Evolutionary conservation across 2,888 invertebrate species (phyloP), one percentile per base, ranked within the genome.

Genomic region (Daptonema setosum): DNA sequence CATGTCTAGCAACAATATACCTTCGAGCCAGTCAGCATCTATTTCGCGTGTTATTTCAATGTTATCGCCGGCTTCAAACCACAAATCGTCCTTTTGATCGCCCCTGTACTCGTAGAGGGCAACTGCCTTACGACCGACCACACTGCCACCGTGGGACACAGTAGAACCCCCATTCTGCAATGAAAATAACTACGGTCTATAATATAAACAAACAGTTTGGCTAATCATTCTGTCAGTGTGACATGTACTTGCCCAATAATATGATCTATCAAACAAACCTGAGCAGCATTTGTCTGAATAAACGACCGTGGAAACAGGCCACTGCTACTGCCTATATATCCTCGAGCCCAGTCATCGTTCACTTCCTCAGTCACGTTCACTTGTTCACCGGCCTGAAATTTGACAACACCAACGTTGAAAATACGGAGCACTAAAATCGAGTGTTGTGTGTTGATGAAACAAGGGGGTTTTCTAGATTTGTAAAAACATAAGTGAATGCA

Each of bases 371-470:
- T 24, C 54, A 57, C 57, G 3, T 35, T 25, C 8, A 57, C 48
- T 22, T 47, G 45, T 2, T 57, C 57, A 28, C 57, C 57, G 20
- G 53, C 53, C 41, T 47, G n/a, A 29, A 22, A 54, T 2, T 26
- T 53, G 2, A 30, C 22, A 50, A 20, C 28, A 2, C 28, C 20
- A 17, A 25, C 22, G 17, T 8, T 5, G 2, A 17, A 5, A 52
- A 29, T n/a, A n/a, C n/a, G n/a, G n/a, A 55, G 41, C 28, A 28
- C 25, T n/a, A 35, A 35, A 8, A 35, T 35, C 17, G 35, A 35
- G 35, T 17, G 17, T 35, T 35, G 17, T n/a, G n/a, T n/a, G n/a
- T n/a, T n/a, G n/a, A n/a, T n/a, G n/a, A n/a, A n/a, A n/a, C n/a
- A n/a, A n/a, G n/a, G n/a, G n/a, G n/a, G n/a, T n/a, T n/a, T n/a